Base-by-base conservation (phyloP, 2,888 invertebrate genomes). In the Sycophila texana region DNA sequence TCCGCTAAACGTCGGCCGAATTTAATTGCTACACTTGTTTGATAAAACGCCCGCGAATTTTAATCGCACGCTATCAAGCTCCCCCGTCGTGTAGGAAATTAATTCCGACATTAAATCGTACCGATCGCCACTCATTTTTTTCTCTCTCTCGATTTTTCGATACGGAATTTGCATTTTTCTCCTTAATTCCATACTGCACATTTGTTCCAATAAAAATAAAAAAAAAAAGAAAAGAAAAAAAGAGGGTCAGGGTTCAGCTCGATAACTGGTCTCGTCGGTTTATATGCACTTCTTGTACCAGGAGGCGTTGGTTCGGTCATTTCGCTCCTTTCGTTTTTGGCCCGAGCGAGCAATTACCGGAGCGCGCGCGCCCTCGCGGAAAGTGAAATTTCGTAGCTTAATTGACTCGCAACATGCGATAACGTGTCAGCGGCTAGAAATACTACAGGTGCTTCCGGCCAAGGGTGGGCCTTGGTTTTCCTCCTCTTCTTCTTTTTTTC, bases 381-480 rank as follows among this genome's bases (percentile, higher is more conserved):
- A 87, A 87, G 87, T 86, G 84, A 86, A 86, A 87, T 87, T 87
- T 87, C 83, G 85, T 85, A 83, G 86, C 83, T 83, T 87, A 87
- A 88, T 87, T 86, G 86, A 86, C 86, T 85, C 84, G 83, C 81
- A 85, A 86, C 87, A 86, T 85, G 87, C 86, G 85, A 87, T 83
- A 84, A 84, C 83, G 82, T 83, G 83, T 83, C 83, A 81, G 83
- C 82, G 68, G 4, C 20, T 49, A 39, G 66, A 39, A 39, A 22
- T 66, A 51, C n/a, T 51, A 51, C 20, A 39, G 4, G 30, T 85
- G 87, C 86, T 86, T 83, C 84, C 82, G 81, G 13, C 10, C 7
- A 53, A 53, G 53, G 53, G 53, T 53, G 53, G 53, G 53, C 53
- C 53, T 53, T 53, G n/a, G 53, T n/a, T 53, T 53, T n/a, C 16